Conservation (phyloP, 2,797 vertebrate genomes). For the Melanotaenia parkinsoni region DNA sequence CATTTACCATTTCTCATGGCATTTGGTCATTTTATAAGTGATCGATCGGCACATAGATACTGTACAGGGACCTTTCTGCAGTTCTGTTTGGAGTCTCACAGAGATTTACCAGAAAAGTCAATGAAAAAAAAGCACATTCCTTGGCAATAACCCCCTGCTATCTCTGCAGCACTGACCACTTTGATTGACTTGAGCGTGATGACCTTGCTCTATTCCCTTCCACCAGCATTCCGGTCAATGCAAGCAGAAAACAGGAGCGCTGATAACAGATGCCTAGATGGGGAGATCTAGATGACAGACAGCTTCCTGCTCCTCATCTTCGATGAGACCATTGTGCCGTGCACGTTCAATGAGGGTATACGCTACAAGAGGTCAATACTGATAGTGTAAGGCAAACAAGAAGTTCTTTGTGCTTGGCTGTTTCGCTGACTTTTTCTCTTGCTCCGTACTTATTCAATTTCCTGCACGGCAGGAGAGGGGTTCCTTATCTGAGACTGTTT, state of each 20-base stretch:
- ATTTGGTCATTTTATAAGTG: background rate
- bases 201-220: constrained; percentile 78
- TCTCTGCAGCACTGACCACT: constrained; percentile 74
- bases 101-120: constrained; percentile 53
- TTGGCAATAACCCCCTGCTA: constrained; percentile 66
- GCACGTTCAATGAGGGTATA: constrained; percentile 77
- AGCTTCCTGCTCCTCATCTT: constrained; percentile 78
- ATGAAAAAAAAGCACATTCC: constrained; percentile 64
- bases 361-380: constrained; percentile 75
- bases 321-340: constrained; percentile 75
- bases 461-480: constrained; percentile 73
- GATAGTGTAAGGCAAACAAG: constrained; percentile 80
- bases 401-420: constrained; percentile 74
- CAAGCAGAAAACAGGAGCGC: constrained; percentile 69
- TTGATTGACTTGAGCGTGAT: constrained; percentile 77
- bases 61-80: constrained; percentile 3
- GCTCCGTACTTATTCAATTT: constrained; percentile 79
- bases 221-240: constrained; percentile 72
- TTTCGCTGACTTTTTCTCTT: constrained; percentile 67
- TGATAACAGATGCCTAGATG: constrained; percentile 73
- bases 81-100: constrained; percentile 45
- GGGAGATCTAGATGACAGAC: constrained; percentile 71
- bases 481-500: constrained; percentile 80
- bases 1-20: background rate
- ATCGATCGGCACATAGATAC: constrained; percentile 2